Evolutionary conservation across 1,140 invertebrate genomes (phyloP).

Genomic region (Matsumurasca onukii): DNA sequence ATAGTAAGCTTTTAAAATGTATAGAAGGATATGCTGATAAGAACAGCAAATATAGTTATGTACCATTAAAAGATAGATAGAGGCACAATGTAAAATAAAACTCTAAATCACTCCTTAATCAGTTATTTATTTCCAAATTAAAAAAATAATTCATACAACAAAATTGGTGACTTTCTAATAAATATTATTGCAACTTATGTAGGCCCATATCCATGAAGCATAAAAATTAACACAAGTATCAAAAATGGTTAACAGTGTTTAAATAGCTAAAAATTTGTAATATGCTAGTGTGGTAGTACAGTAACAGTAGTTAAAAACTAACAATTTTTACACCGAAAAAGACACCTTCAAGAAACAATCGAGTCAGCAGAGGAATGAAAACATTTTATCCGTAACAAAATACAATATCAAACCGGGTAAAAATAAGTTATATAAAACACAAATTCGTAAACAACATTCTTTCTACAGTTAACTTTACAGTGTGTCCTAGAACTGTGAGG

Average conservation of each 20-base stretch:
- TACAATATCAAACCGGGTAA: not conserved
- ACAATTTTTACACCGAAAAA: too few relatives aligned
- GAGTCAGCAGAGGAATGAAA: constrained; percentile 1
- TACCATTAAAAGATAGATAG: too few relatives aligned
- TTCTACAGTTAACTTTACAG: not conserved
- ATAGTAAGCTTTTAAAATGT: too few relatives aligned
- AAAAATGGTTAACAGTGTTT: too few relatives aligned
- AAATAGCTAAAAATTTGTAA: not conserved
- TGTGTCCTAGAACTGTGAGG: too few relatives aligned
- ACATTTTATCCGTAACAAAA: not conserved
- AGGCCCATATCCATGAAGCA: too few relatives aligned
- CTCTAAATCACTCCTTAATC: not conserved
- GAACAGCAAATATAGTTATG: too few relatives aligned
- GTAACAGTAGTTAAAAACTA: not conserved
- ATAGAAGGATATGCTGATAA: too few relatives aligned
- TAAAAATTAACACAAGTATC: too few relatives aligned
- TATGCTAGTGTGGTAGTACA: not conserved
- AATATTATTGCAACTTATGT: not conserved
- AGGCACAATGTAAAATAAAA: too few relatives aligned
- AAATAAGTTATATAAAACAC: not conserved
- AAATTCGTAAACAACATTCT: not conserved
- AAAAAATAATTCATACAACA: constrained; percentile 1
- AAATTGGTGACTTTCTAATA: too few relatives aligned
- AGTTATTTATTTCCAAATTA: not conserved
- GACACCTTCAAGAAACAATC: not conserved